Base-by-base conservation (phyloP, 2,113 vertebrate species). In the Ciconia maguari region DNA sequence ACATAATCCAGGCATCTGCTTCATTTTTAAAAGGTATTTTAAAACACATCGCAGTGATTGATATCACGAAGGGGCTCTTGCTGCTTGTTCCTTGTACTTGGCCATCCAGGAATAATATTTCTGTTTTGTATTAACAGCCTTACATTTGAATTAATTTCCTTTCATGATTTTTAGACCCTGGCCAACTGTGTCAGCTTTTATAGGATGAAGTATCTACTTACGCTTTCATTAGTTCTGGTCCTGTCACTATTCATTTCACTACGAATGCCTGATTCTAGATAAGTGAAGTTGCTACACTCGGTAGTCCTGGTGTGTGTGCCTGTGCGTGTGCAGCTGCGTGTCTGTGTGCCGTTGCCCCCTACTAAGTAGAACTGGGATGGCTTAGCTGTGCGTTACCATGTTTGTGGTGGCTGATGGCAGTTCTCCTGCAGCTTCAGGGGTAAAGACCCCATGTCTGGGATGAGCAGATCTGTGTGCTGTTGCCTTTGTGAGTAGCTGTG, bases 151-250 rank as follows among this genome's bases (percentile, higher is more conserved):
- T 89, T 95, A 8, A 51, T 93, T 80, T 69, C 54, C 52, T 76
- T 58, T 83, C 29, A 4, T 58, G 62, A 20, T 70, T 82, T 93
- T 70, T n/a, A 85, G 26, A 74, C 44, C 58, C 66, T 51, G 83
- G 69, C 72, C 77, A 87, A 29, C 69, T 57, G 77, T 92, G 94
- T 84, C 92, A 92, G 77, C 83, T 91, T 65, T 87, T 65, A 10
- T 66, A 83, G 83, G 49, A 54, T 41, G 29, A 13, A 79, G 36
- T 27, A 60, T 54, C 93, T 80, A 11, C 70, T 66, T 20, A 48
- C 1, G 22, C 27, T 74, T 79, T 46, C 1, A 9, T 81, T 81
- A 48, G 64, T 64, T 77, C 64, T 58, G 58, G 20, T 65, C 58
- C 85, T 76, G 57, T 72, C 57, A 9, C 34, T 5, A 11, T 42